Evolutionary conservation across 2,113 vertebrate genomes (phyloP), one percentile per base, ranked within the genome.

Genomic region (Tetraodon nigroviridis): DNA sequence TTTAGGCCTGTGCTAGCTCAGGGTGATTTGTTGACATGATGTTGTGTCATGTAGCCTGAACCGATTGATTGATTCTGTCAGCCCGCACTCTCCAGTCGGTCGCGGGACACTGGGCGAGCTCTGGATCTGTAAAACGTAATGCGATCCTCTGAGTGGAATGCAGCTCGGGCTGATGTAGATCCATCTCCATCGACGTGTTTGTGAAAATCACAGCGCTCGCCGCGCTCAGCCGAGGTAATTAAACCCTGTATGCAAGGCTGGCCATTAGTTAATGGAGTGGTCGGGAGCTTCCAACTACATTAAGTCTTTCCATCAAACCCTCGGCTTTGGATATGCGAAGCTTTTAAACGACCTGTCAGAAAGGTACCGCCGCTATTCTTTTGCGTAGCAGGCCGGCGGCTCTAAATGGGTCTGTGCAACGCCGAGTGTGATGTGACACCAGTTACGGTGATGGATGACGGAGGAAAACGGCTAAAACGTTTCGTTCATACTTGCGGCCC

Each of bases 41-140:
- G 51, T 54, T 64, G 64, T 78, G 63, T 73, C 48, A 3, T 47
- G 45, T 27, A 55, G 52, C 22, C 57, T 50, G 47, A 61, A 77
- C 17, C 69, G 65, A 82, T 64, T 67, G 66, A 78, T 76, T 73
- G 44, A 62, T 74, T 19, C 60, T 64, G 64, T 69, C 76, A 73
- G 55, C 42, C 51, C n/a, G 22, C 69, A 59, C 41, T 27, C 73
- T 72, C 66, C 66, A 55, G 51, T 10, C 20, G 64, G 21, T 51
- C 4, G 58, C 65, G 71, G 32, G 66, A 44, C 61, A 20, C 58
- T 71, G 64, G 56, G 58, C 67, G 53, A 8, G 62, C 64, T 69
- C 54, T 24, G 70, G 57, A 24, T 52, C 67, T 60, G 48, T 66
- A 64, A 64, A 56, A 47, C 61, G 76, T 68, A 76, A 86, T 55